Conservation (phyloP, 2,888 invertebrate species). For the Rhodophaea formosa region DNA sequence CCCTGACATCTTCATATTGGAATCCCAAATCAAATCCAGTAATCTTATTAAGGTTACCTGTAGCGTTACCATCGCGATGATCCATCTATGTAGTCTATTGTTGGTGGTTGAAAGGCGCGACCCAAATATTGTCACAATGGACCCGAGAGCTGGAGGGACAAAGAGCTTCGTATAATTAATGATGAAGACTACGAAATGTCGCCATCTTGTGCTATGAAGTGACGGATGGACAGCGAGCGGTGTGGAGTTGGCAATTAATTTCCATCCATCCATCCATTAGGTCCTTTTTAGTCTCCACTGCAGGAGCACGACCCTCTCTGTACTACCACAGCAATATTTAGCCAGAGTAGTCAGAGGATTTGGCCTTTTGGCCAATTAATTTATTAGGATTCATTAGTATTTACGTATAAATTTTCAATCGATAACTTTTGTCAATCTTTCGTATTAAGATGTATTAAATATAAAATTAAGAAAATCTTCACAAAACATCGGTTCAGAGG, state of each 20-base stretch:
- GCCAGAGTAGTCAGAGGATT: not conserved
- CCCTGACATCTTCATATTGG: slow-evolving; percentile 12
- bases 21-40: slow-evolving; percentile 10
- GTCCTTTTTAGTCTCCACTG: too few species aligned
- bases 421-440: too few species aligned
- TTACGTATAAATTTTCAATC: too few species aligned
- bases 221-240: slow-evolving; percentile 36
- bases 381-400: too few species aligned
- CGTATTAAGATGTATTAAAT: too few species aligned
- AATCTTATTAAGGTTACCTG: slow-evolving; percentile 45
- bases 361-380: too few species aligned
- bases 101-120: slow-evolving; percentile 67
- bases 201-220: slow-evolving; percentile 60
- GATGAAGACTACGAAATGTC: slow-evolving; percentile 74
- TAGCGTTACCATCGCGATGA: slow-evolving; percentile 63
- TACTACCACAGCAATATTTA: too few species aligned
- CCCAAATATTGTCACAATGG: slow-evolving; percentile 80
- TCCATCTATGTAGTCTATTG: slow-evolving; percentile 71
- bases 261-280: too few species aligned
- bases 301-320: too few species aligned
- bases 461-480: too few species aligned
- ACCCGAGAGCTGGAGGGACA: slow-evolving; percentile 65
- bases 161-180: slow-evolving; percentile 78
- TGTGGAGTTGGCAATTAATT: slow-evolving; percentile 32
- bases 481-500: too few species aligned